A percentile compares a stretch with the other conserved stretches of the same genome.
These are phyloP conservation scores for Siniperca chuatsi DNA, from an alignment of 2,113 vertebrate genomes.

Conservation along the genomic window DNA sequence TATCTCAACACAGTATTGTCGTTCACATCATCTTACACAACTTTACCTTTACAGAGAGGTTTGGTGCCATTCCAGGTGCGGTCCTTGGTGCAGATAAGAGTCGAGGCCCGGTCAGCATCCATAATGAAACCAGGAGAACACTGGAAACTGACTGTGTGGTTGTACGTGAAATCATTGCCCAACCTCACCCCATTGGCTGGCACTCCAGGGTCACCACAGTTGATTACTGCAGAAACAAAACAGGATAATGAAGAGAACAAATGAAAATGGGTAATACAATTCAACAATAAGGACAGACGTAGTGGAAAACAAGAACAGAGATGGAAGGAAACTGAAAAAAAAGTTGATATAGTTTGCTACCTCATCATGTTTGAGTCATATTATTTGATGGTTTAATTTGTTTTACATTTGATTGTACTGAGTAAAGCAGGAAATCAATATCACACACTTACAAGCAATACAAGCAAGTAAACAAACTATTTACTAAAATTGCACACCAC, in stretches of 20 bases:
- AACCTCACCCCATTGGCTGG: constrained; percentile 93
- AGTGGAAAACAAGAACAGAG: background rate
- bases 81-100: constrained; percentile 94
- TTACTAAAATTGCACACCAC: background rate
- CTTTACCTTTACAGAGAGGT: constrained; percentile 92
- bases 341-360: background rate
- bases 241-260: background rate
- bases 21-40: background rate
- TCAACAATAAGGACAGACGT: background rate
- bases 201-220: constrained; percentile 95
- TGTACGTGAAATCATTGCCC: constrained; percentile 93
- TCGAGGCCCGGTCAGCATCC: constrained; percentile 91
- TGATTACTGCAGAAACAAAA: constrained; percentile 88
- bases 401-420: constrained; percentile 10
- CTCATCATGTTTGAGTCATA: constrained; percentile 4
- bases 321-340: background rate
- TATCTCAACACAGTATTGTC: background rate
- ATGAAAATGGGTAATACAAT: background rate
- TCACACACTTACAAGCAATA: constrained; percentile 20
- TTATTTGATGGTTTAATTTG: constrained; percentile 13
- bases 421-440: constrained; percentile 5
- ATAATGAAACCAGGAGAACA: constrained; percentile 93
- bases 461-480: constrained; percentile 27
- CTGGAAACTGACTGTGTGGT: constrained; percentile 89
- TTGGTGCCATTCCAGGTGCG: constrained; percentile 96